phyloP scores from a whole-genome alignment of 1,140 invertebrate genomes.

The Hyles euphorbiae region DNA sequence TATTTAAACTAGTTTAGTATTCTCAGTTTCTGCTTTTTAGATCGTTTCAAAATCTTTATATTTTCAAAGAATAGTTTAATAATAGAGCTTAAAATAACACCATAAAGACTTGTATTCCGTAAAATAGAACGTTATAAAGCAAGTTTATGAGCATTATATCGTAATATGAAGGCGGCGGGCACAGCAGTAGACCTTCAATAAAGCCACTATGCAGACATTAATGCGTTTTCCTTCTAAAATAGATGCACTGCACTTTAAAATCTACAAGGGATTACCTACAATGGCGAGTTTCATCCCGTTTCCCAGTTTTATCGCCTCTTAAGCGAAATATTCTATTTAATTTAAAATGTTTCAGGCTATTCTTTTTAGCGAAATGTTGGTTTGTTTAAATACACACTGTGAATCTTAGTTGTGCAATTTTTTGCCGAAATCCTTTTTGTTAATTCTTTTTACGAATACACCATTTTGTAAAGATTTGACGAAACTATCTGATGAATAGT shows the following conservation, averaged over 20 bases:
- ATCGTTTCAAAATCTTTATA: background rate
- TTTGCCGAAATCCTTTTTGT: too few species aligned
- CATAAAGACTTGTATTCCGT: constrained; percentile 16
- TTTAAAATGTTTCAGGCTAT: too few species aligned
- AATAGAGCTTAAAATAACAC: constrained; percentile 6
- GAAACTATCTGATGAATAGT: too few species aligned
- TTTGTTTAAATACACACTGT: too few species aligned
- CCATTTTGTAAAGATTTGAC: too few species aligned
- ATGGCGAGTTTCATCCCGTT: background rate
- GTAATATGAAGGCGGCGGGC: constrained; percentile 35
- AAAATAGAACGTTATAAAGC: constrained; percentile 17
- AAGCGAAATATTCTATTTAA: too few species aligned
- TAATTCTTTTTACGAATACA: too few species aligned
- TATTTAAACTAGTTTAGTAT: too few species aligned
- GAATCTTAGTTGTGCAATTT: too few species aligned
- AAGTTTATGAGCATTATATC: constrained; percentile 29
- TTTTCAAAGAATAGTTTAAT: constrained; percentile 2
- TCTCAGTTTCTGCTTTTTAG: background rate
- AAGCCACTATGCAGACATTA: constrained; percentile 14
- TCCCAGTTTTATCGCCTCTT: too few species aligned
- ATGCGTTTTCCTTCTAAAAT: constrained; percentile 2
- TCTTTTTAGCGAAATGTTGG: too few species aligned
- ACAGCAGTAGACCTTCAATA: constrained; percentile 42
- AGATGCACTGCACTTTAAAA: background rate
- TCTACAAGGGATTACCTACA: background rate